Percentiles rank a stretch among this genome's conserved stretches.
Evolutionary conservation across 2,888 invertebrate genomes (phyloP).

Genomic region (Aphodius granarius): DNA sequence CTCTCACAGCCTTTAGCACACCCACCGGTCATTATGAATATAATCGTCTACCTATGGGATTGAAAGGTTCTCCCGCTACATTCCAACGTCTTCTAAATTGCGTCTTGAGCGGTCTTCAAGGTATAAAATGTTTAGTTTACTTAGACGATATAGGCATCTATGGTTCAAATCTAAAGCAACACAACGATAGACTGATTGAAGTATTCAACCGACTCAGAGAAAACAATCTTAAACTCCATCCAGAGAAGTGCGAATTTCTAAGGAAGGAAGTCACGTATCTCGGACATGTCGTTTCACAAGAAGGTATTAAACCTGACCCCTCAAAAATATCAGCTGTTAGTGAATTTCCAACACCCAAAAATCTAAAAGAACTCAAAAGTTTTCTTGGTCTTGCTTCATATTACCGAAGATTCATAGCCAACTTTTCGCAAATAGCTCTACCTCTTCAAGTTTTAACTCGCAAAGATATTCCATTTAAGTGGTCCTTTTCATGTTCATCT

Average conservation of each 20-base stretch:
- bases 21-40: slow-evolving; percentile 43
- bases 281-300: slow-evolving; percentile 10
- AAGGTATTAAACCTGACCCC: slow-evolving; percentile 1
- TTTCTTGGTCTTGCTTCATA: no score
- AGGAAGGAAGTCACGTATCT: slow-evolving; percentile 13
- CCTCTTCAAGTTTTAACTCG: slow-evolving; percentile 18
- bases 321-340: not conserved
- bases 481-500: slow-evolving; percentile 11
- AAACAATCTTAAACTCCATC: slow-evolving; percentile 33
- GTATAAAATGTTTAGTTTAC: slow-evolving; percentile 34
- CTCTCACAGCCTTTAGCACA: slow-evolving; percentile 40
- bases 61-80: slow-evolving; percentile 48
- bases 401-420: slow-evolving; percentile 26
- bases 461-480: slow-evolving; percentile 19
- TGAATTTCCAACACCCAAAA: no score
- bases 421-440: slow-evolving; percentile 25
- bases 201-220: slow-evolving; percentile 39
- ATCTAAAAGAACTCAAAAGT: no score
- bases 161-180: slow-evolving; percentile 32
- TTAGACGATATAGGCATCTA: slow-evolving; percentile 40
- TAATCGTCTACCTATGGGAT: slow-evolving; percentile 42
- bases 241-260: slow-evolving; percentile 22
- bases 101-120: slow-evolving; percentile 34
- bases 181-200: slow-evolving; percentile 34
- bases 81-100: slow-evolving; percentile 46